Conservation (phyloP, 2,888 invertebrate species). For the Pollenia griseotomentosa region DNA sequence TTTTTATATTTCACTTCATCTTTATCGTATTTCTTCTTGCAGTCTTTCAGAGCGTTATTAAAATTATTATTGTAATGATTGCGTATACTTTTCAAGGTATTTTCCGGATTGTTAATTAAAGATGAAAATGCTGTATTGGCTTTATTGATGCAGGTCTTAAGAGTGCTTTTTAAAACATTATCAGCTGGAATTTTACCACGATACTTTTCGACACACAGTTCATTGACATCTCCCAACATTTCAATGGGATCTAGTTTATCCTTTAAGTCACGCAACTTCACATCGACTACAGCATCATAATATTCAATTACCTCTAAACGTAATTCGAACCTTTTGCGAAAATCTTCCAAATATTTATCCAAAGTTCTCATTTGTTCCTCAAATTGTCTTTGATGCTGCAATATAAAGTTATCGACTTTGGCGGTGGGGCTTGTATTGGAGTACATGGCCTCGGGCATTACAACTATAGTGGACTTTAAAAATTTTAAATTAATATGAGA, state of each 20-base stretch:
- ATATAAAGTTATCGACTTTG: conserved; percentile 66
- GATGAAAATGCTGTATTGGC: conserved; percentile 48
- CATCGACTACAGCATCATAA: conserved; percentile 64
- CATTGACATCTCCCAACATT: conserved; percentile 71
- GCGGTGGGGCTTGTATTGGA: conserved; percentile 52
- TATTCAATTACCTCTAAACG: conserved; percentile 68
- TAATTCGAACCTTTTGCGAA: conserved; percentile 55
- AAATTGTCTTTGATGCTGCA: conserved; percentile 70
- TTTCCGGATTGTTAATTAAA: conserved; percentile 53
- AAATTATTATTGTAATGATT: conserved; percentile 67
- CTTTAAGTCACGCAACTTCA: conserved; percentile 62
- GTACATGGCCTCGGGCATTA: conserved; percentile 67
- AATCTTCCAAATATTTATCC: conserved; percentile 64
- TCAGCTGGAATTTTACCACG: conserved; percentile 62
- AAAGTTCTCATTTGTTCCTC: conserved; percentile 52
- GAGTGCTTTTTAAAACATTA: conserved; percentile 46
- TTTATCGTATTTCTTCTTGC: conserved; percentile 63
- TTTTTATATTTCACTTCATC: conserved; percentile 65
- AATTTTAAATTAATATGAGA: not conserved
- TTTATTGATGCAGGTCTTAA: conserved; percentile 66
- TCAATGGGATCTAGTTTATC: conserved; percentile 71
- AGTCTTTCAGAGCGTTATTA: conserved; percentile 61
- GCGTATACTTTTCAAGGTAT: conserved; percentile 68
- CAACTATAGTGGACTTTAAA: conserved; percentile 51
- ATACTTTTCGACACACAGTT: conserved; percentile 73